A percentile compares a stretch with the other conserved stretches of the same genome.
Conservation (phyloP, 2,888 invertebrate species). For the Cataglyphis livida region DNA sequence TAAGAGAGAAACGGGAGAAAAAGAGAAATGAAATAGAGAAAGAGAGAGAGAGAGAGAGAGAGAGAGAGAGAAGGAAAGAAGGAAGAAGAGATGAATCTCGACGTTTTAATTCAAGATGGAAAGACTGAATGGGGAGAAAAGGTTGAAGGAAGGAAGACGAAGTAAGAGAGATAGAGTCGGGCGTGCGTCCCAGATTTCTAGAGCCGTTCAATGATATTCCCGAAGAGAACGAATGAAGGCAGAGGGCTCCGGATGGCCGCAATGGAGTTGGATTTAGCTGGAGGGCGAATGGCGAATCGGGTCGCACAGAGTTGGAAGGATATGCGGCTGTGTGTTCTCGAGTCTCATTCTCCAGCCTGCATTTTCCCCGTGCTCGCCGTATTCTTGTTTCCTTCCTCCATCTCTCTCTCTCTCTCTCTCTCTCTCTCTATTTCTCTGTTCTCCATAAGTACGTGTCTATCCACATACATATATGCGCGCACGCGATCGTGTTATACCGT, state of each 20-base stretch:
- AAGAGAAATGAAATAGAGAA: neutral
- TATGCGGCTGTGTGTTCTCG: constrained; percentile 68
- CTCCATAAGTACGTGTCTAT: constrained; percentile 50
- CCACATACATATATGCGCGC: constrained; percentile 41
- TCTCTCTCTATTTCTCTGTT: constrained; percentile 33
- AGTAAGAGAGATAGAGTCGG: constrained; percentile 19
- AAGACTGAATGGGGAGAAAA: constrained; percentile 35
- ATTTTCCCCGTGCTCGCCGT: constrained; percentile 32
- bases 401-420: constrained; percentile 21
- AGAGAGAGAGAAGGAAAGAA: neutral
- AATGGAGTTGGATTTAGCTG: constrained; percentile 79
- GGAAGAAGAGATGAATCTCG: constrained; percentile 47
- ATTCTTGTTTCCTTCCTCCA: constrained; percentile 47
- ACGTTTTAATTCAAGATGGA: constrained; percentile 63
- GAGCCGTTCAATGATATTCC: constrained; percentile 78
- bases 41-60: neutral
- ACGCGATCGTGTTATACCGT: constrained; percentile 45
- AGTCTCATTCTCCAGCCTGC: constrained; percentile 67
- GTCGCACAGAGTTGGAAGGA: constrained; percentile 69
- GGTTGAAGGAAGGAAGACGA: constrained; percentile 6
- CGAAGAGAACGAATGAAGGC: constrained; percentile 71
- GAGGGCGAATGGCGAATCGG: constrained; percentile 74
- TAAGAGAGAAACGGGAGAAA: neutral
- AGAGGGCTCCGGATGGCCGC: constrained; percentile 73
- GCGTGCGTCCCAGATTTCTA: constrained; percentile 76